Conservation (phyloP, 2,888 invertebrate species). For the Cantharis rustica region DNA sequence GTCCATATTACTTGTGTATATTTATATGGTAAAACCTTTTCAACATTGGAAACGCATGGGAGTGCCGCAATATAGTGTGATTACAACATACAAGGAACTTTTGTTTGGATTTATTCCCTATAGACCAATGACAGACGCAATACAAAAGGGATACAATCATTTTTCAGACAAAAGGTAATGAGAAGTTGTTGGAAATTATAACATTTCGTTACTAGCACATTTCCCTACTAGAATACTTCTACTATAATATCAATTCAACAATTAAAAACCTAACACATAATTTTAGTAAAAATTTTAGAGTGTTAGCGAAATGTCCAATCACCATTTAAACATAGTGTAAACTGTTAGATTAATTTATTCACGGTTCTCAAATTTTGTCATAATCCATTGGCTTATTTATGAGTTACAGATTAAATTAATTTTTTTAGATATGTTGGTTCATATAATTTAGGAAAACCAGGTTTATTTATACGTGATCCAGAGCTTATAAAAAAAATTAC, state of each 20-base stretch:
- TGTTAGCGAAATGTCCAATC: too few species aligned
- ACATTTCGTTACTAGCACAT: too few species aligned
- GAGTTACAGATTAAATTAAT: not conserved
- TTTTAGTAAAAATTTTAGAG: too few species aligned
- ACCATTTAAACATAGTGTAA: too few species aligned
- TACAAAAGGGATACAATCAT: not conserved
- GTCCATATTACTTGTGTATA: not conserved
- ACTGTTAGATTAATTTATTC: too few species aligned
- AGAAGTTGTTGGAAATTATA: too few species aligned
- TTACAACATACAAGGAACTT: not conserved
- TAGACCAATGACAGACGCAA: not conserved
- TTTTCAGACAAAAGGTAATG: not conserved
- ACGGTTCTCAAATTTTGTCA: too few species aligned
- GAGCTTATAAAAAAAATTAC: conserved; percentile 39
- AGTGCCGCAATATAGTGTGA: not conserved
- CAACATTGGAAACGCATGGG: not conserved
- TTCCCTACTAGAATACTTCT: too few species aligned
- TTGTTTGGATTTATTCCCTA: not conserved
- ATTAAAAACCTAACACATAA: too few species aligned
- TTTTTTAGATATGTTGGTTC: conserved; percentile 1
- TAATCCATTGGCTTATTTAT: too few species aligned
- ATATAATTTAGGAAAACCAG: not conserved
- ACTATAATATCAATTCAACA: too few species aligned
- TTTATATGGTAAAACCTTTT: not conserved
- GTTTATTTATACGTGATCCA: not conserved